These are phyloP conservation scores for Pollenia amentaria DNA, from an alignment of 2,888 invertebrate genomes.

Conservation along the genomic window DNA sequence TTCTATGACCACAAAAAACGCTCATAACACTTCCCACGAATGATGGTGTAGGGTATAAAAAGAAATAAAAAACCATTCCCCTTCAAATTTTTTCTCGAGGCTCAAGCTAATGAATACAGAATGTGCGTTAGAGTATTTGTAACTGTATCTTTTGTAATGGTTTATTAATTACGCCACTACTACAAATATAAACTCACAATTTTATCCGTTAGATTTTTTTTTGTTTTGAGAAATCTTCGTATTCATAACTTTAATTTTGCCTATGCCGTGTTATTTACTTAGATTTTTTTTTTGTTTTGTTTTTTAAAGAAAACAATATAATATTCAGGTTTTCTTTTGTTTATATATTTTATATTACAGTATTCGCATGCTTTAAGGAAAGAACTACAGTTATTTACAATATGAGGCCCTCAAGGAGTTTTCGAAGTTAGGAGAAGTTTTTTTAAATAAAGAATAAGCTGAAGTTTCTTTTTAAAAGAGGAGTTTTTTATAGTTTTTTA, in stretches of 20 bases:
- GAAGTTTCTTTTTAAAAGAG: too few species aligned
- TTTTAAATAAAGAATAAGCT: too few species aligned
- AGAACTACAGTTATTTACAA: not conserved
- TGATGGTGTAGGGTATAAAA: too few species aligned
- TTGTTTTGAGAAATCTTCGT: too few species aligned
- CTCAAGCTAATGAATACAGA: constrained; percentile 1
- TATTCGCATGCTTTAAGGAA: not conserved
- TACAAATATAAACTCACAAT: not conserved
- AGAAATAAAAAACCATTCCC: not conserved
- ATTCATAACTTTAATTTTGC: not conserved
- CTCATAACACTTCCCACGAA: too few species aligned
- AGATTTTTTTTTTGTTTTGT: not conserved
- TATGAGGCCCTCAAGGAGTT: not conserved
- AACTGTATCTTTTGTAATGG: constrained; percentile 2
- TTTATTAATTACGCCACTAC: constrained; percentile 18
- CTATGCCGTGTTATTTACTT: not conserved
- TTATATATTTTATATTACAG: not conserved
- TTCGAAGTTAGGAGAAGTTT: too few species aligned
- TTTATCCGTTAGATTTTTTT: constrained; percentile 1
- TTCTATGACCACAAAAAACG: too few species aligned
- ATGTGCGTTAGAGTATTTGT: not conserved
- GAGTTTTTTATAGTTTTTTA: too few species aligned
- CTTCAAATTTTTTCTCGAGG: not conserved
- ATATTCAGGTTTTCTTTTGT: constrained; percentile 13
- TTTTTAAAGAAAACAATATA: not conserved